phyloP scores from a whole-genome alignment of 1,140 invertebrate species.

The Venturia canescens region DNA sequence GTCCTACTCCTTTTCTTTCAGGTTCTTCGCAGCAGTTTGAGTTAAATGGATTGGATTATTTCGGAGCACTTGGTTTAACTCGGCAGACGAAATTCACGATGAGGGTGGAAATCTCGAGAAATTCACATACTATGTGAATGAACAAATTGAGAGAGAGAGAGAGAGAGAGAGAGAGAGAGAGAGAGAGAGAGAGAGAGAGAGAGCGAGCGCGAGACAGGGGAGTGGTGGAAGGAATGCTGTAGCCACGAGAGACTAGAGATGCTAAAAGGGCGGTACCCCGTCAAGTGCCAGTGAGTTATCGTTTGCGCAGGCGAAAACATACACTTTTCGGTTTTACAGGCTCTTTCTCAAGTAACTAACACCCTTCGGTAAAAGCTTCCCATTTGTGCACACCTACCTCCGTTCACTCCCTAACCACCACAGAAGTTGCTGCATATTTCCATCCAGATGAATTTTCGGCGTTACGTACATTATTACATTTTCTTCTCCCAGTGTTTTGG shows the following conservation, averaged over 20 bases:
- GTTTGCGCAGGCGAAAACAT: conserved; percentile 48
- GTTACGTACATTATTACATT: conserved; percentile 18
- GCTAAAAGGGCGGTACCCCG: conserved; percentile 37
- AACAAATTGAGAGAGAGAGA: conserved; percentile 5
- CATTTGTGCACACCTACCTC: conserved; percentile 25
- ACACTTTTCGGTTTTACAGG: conserved; percentile 47
- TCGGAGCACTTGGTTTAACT: conserved; percentile 61
- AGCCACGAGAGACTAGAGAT: neutral
- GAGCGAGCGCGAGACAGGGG: neutral
- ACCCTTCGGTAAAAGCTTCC: conserved; percentile 3
- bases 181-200: too few species aligned
- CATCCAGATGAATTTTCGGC: conserved; percentile 53
- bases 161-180: too few species aligned
- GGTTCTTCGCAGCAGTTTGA: conserved; percentile 49
- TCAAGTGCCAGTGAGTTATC: conserved; percentile 67
- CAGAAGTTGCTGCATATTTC: conserved; percentile 40
- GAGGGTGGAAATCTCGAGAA: neutral
- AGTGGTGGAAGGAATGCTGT: neutral
- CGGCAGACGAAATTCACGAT: conserved; percentile 48
- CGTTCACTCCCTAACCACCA: neutral
- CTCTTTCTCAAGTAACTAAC: conserved; percentile 3
- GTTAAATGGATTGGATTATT: conserved; percentile 69
- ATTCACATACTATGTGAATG: conserved; percentile 22
- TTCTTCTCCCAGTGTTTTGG: neutral
- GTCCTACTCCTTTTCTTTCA: conserved; percentile 53